phyloP scores from a whole-genome alignment of 2,888 invertebrate genomes.

The Phaedon cochleariae region DNA sequence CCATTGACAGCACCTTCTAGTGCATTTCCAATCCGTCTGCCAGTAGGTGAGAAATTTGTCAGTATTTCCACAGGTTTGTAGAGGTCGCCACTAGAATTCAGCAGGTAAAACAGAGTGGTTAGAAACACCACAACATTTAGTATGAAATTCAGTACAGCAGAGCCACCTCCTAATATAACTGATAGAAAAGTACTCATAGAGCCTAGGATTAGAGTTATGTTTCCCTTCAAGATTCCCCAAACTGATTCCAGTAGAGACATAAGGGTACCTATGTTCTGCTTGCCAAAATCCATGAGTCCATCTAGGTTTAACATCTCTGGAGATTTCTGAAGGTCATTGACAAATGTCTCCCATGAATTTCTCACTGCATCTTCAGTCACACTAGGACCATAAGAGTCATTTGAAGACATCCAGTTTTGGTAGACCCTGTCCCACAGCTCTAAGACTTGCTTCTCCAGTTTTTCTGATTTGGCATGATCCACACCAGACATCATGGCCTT shows the following conservation, averaged over 20 bases:
- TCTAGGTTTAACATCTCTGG: conserved; percentile 80
- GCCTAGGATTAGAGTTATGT: conserved; percentile 85
- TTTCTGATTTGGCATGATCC: conserved; percentile 80
- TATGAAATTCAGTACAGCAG: conserved; percentile 88
- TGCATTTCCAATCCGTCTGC: conserved; percentile 80
- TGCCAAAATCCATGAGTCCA: conserved; percentile 81
- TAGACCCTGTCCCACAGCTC: conserved; percentile 95
- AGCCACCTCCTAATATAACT: conserved; percentile 85
- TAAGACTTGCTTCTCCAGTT: conserved; percentile 86
- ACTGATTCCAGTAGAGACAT: conserved; percentile 85
- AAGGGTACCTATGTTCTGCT: conserved; percentile 90
- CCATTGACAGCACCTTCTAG: conserved; percentile 90
- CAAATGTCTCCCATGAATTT: conserved; percentile 75
- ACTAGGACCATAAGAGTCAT: conserved; percentile 72
- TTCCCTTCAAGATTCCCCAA: conserved; percentile 92
- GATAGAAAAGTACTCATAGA: conserved; percentile 89
- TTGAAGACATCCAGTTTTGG: conserved; percentile 87
- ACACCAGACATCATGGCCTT: conserved; percentile 82
- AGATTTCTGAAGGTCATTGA: conserved; percentile 77
- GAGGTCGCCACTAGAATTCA: conserved; percentile 83
- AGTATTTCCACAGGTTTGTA: conserved; percentile 95
- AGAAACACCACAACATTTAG: conserved; percentile 93
- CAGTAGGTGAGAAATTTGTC: conserved; percentile 82
- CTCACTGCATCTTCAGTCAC: conserved; percentile 78
- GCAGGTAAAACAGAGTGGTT: conserved; percentile 93